Evolutionary conservation across 2,113 vertebrate species (phyloP), one percentile per base, ranked within the genome.

Genomic region (Dipodomys stephensi): DNA sequence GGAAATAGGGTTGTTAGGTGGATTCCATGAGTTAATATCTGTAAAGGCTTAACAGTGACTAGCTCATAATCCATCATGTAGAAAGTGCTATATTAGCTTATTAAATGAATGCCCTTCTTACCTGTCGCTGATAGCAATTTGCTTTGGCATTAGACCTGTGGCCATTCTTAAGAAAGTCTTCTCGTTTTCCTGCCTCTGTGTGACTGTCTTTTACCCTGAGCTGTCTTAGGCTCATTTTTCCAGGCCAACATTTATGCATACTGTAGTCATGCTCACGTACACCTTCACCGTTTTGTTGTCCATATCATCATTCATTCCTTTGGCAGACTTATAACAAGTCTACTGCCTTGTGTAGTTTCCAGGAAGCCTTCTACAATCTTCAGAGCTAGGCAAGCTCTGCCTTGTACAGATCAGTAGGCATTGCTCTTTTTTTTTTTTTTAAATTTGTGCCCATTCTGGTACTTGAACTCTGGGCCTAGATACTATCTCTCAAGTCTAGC

Each of bases 361-460:
- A 30, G 60, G 67, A 82, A 73, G 30, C n/a, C 25, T 80, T 8
- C 77, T 7, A 19, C 1, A 2, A 35, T 13, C 62, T 25, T 69
- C 44, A 0, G 0, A 73, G 46, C 65, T 10, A 1, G 20, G 7
- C 22, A 7, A n/a, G 5, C 2, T n/a, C 16, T 22, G 2, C 49
- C 67, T 46, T 65, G 2, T 5, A 28, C 25, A 1, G 30, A 27
- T 81, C 12, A 27, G 30, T 35, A 1, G 12, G 19, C 4, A 0
- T 39, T 11, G 16, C 32, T 30, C 7, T 44, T n/a, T 57, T 16
- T 16, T 16, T 16, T 16, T 16, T 13, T 57, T 57, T 57, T 57
- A 3, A 57, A 57, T 57, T 57, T 57, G 53, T 57, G 53, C 53
- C 53, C 53, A 57, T 57, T 57, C 53, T 57, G 15, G 16, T 57